Base-by-base conservation (phyloP, 2,888 invertebrate species). In the Heteropelma amictum region DNA sequence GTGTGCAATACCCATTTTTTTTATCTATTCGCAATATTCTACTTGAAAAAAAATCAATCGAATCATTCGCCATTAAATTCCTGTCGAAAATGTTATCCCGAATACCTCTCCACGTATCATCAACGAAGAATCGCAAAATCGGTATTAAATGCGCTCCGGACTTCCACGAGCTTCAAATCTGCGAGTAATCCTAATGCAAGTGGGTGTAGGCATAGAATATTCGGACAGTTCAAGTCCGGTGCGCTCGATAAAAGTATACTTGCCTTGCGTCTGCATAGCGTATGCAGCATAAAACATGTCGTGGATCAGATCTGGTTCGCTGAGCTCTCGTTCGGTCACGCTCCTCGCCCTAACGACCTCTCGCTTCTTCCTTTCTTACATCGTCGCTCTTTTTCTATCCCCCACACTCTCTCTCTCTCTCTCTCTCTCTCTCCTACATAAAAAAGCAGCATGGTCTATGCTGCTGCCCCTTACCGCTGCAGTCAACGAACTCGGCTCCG, bases 401-500 rank as follows among this genome's bases (percentile, higher is more conserved):
- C 45, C 26, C 38, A 14, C 38, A 60, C 47, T 7, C 12, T 28
- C 38, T 61, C 42, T 56, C 53, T 69, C 68, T 40, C 51, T 60
- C 49, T 56, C 70, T 33, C 35, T 63, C 33, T 47, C 45, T 61
- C 67, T 74, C 67, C 33, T 19, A 45, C 61, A 47, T 45, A 17
- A 26, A n/a, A 21, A 14, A 60, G 38, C 40, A 38, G n/a, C 58
- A 8, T 33, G 35, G 49, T 17, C 26, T 69, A 26, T 21, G 53
- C 42, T 23, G 38, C n/a, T n/a, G n/a, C n/a, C 63, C 63, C 30
- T 61, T 60, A 19, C 58, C 40, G 33, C 23, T 63, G 53, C 85
- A 84, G 86, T 86, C 87, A 85, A 84, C 80, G 87, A 87, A 87
- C 86, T 76, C 86, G 61, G 33, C 35, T 51, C 56, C 45, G 40